These are phyloP conservation scores for Isichthys henryi DNA, from an alignment of 2,113 vertebrate genomes.

Conservation along the genomic window DNA sequence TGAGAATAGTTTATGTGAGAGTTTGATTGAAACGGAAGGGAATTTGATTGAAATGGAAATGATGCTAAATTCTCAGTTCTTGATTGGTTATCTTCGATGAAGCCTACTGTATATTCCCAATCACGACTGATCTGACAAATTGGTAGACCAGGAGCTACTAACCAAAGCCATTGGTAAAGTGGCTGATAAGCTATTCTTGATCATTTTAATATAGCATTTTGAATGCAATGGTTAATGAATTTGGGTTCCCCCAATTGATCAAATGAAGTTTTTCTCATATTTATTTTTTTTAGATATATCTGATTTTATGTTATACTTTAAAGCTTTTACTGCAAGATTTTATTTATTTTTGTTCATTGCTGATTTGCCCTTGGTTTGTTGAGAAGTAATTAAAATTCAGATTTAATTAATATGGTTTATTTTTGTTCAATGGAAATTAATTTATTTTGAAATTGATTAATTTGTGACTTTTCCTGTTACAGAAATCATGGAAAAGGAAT, in stretches of 20 bases:
- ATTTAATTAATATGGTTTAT: neutral
- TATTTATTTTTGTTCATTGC: neutral
- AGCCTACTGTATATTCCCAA: neutral
- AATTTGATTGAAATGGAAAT: neutral
- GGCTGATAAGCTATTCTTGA: no score
- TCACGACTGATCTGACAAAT: neutral
- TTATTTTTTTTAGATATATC: neutral
- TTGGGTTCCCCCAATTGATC: neutral
- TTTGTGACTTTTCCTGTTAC: neutral
- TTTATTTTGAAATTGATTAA: neutral
- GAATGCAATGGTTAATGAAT: neutral
- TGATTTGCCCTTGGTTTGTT: neutral
- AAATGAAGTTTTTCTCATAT: neutral
- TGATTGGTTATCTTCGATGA: neutral
- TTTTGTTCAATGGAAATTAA: neutral
- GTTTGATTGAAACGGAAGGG: neutral
- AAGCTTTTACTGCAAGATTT: neutral
- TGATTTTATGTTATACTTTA: neutral
- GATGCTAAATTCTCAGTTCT: neutral
- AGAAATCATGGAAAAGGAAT: neutral
- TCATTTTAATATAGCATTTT: neutral
- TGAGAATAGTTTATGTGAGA: neutral
- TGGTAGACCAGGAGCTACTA: neutral
- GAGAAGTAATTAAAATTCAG: neutral
- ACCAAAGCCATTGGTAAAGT: neutral